phyloP scores from a whole-genome alignment of 2,113 vertebrate genomes.

The Cyphomyrus plagiostoma region DNA sequence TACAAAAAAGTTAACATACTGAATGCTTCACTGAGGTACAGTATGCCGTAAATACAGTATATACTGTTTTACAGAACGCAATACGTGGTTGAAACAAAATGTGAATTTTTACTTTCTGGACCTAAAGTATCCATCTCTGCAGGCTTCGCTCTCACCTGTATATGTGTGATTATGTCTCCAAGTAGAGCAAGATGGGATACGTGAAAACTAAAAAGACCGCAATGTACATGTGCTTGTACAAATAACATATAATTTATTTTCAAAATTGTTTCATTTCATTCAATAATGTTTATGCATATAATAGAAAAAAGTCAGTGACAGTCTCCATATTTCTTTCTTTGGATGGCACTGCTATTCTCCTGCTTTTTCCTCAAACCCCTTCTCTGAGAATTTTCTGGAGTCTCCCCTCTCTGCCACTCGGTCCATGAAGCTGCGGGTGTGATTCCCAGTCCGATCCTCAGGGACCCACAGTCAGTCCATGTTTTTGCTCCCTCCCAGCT shows the following conservation, averaged over 20 bases:
- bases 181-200: not conserved
- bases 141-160: not conserved
- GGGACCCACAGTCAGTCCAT: not conserved
- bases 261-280: not conserved
- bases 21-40: not conserved
- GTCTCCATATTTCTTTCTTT: not conserved
- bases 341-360: not conserved
- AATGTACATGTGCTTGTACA: not conserved
- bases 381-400: not conserved
- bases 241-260: not conserved
- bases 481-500: not conserved
- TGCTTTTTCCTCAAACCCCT: not conserved
- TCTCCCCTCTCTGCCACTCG: not conserved
- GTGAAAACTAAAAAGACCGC: not conserved
- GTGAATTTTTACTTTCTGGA: not conserved
- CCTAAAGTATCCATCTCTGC: not conserved
- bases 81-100: not conserved
- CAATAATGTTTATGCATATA: not conserved
- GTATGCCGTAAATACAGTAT: not conserved
- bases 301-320: not conserved
- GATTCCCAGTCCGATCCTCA: not conserved
- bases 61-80: not conserved
- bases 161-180: not conserved
- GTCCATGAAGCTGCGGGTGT: not conserved
- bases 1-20: not conserved